phyloP scores from a whole-genome alignment of 2,888 invertebrate genomes.

The Brachylomia viminalis region DNA sequence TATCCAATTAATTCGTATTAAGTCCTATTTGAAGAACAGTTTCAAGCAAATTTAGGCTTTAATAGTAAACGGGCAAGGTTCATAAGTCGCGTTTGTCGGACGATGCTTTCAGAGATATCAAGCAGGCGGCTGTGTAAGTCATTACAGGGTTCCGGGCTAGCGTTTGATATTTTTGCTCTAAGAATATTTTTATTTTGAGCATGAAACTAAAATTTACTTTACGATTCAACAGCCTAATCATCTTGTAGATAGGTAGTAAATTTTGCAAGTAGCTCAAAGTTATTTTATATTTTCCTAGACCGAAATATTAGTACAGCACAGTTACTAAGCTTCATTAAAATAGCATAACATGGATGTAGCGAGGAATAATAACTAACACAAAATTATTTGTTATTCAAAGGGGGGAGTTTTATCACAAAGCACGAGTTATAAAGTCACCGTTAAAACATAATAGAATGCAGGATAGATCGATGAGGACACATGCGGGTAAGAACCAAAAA shows the following conservation, averaged over 20 bases:
- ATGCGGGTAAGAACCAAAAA: slow-evolving; percentile 80
- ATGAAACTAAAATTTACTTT: slow-evolving; percentile 56
- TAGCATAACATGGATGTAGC: slow-evolving; percentile 2
- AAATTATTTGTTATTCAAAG: slow-evolving; percentile 48
- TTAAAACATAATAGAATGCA: slow-evolving; percentile 77
- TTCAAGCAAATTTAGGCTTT: slow-evolving; percentile 70
- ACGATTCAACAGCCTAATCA: slow-evolving; percentile 47
- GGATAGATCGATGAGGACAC: slow-evolving; percentile 79
- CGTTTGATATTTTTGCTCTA: slow-evolving; percentile 79
- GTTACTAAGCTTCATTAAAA: slow-evolving; percentile 26
- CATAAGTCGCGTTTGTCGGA: slow-evolving; percentile 52
- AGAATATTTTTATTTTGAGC: slow-evolving; percentile 71
- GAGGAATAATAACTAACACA: slow-evolving; percentile 21
- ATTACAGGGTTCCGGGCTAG: slow-evolving; percentile 77
- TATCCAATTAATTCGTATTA: slow-evolving; percentile 78
- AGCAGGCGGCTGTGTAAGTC: slow-evolving; percentile 77
- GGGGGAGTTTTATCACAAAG: slow-evolving; percentile 67
- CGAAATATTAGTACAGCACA: slow-evolving; percentile 2
- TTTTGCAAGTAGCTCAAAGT: slow-evolving; percentile 32
- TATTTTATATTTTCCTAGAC: slow-evolving; percentile 25
- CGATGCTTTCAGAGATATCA: slow-evolving; percentile 74
- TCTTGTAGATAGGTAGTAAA: slow-evolving; percentile 14
- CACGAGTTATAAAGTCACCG: slow-evolving; percentile 68
- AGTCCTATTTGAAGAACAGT: slow-evolving; percentile 72
- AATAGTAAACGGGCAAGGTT: slow-evolving; percentile 56